phyloP scores from a whole-genome alignment of 2,113 vertebrate species.

The Onychorhynchus coronatus region DNA sequence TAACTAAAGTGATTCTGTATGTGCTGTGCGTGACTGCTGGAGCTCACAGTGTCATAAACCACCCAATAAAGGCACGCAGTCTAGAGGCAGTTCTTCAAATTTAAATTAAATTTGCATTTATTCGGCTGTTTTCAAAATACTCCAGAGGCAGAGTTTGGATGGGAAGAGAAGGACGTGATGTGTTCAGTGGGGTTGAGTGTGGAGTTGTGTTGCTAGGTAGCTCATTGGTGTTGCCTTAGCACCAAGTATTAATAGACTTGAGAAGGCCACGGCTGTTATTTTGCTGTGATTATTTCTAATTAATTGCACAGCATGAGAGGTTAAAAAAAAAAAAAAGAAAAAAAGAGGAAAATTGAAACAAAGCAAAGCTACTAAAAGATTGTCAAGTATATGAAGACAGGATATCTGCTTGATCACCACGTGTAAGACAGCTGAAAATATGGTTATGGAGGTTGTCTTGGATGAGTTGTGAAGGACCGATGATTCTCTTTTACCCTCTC shows the following conservation, averaged over 20 bases:
- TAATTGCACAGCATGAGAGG: slow-evolving; percentile 9
- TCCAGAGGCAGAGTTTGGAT: not conserved
- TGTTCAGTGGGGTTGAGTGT: not conserved
- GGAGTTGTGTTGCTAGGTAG: slow-evolving; percentile 44
- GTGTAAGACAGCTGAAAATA: not conserved
- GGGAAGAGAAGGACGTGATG: not conserved
- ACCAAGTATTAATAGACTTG: slow-evolving; percentile 47
- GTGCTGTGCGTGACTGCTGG: not conserved
- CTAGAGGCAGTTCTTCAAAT: not conserved
- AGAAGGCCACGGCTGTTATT: not conserved
- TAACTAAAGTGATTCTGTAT: not conserved
- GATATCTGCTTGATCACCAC: not conserved
- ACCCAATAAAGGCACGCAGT: accelerated
- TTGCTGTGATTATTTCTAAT: slow-evolving; percentile 24
- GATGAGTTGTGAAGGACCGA: not conserved
- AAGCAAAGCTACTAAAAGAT: not conserved
- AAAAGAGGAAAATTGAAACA: not conserved
- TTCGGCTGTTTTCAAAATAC: not conserved
- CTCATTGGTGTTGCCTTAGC: slow-evolving; percentile 45
- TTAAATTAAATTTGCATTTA: not conserved
- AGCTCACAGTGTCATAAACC: not conserved
- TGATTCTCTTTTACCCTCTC: not conserved
- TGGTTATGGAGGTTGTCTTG: not conserved
- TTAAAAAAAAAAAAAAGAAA: not conserved
- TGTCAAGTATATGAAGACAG: not conserved